Base-by-base conservation (phyloP, 2,888 invertebrate species). In the Periphyllus acericola region DNA sequence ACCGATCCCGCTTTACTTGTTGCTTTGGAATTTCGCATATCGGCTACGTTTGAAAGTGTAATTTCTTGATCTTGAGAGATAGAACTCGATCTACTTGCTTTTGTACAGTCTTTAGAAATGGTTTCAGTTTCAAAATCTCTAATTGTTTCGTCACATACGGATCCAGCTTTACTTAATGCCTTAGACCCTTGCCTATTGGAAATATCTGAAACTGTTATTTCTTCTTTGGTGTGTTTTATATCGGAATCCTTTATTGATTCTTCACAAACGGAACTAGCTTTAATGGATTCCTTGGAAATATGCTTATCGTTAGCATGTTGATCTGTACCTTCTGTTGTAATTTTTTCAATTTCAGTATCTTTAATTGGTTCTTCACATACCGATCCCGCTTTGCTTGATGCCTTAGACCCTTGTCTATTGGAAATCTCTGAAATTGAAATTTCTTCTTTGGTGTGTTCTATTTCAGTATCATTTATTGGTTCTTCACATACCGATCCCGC, bases 361-460 rank as follows among this genome's bases (percentile, higher is more conserved):
- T 68, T 74, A 6, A 17, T 34, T 34, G 74, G 36, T 19, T 74
- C 9, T 8, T 74, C 32, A 36, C 68, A 8, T n/a, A 66, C 1
- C 4, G 66, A 66, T 4, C 3, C n/a, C 9, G 0, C 66, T 25
- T 25, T 29, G n/a, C n/a, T n/a, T n/a, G n/a, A n/a, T n/a, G n/a
- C n/a, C n/a, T n/a, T n/a, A n/a, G n/a, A n/a, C n/a, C n/a, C n/a
- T n/a, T n/a, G n/a, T n/a, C n/a, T n/a, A n/a, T n/a, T n/a, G n/a
- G n/a, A n/a, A n/a, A n/a, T n/a, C n/a, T n/a, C n/a, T n/a, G n/a
- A n/a, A n/a, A n/a, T n/a, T n/a, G n/a, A n/a, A n/a, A n/a, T n/a
- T n/a, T n/a, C 19, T 32, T 17, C 93, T 96, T 96, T 0, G 96
- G 96, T 9, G 75, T 9, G 2, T 40, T 75, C 25, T 6, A 9